Evolutionary conservation across 1,140 invertebrate genomes (phyloP), one percentile per base, ranked within the genome.

Genomic region (Ceratina japonica): DNA sequence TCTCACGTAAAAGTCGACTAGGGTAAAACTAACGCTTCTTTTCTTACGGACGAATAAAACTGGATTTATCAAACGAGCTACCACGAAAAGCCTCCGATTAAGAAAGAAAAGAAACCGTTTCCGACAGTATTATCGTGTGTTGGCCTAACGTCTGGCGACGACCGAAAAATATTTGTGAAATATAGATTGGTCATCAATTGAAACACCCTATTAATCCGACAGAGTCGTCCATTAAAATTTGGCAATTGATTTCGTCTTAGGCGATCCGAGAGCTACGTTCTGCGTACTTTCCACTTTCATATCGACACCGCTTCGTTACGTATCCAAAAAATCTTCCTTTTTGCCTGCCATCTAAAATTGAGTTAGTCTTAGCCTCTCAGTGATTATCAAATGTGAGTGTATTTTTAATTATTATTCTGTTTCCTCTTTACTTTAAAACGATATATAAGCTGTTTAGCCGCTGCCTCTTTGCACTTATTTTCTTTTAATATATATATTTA

Each of bases 331-430:
- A 81, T 66, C 58, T n/a, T 84, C 27, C 79, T 72, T 20, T 79
- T 83, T 80, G 80, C 83, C 80, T 83, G 80, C 65, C 65, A 76
- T 86, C 83, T 88, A 91, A 91, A 91, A 88, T 90, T 88, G 90
- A 91, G 91, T 93, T 93, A 93, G 92, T 93, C 92, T 93, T 93
- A 92, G 90, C 88, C 92, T 93, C 92, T 93, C 91, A 92, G 90
- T 93, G 92, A 93, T 93, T 93, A 92, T 93, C 92, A 92, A 93
- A 90, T 90, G 90, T 92, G 85, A 90, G 87, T 89, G 75, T 87
- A 83, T 86, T 81, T 83, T 86, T 89, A 86, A 86, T 87, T 86
- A 84, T 80, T 86, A 86, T 88, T 80, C 81, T 89, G 80, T 83
- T 73, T 76, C 66, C 27, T 79, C 87, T 86, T 85, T 80, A 80